Base-by-base conservation (phyloP, 92 coral and sea anemone species). In the Zoanthus gigantus region DNA sequence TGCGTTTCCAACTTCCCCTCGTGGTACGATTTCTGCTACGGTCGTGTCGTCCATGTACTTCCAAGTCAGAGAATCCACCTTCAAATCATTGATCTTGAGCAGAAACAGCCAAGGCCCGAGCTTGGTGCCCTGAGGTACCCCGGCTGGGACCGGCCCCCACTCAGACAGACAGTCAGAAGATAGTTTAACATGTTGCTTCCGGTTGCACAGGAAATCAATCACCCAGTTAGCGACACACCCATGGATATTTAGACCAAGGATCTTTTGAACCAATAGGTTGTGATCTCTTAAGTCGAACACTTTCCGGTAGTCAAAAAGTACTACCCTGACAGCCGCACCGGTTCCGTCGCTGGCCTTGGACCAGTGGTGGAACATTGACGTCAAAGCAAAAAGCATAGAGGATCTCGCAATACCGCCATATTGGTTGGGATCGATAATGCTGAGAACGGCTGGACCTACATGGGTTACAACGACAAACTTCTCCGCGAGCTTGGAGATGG, bases 191-290 rank as follows among this genome's bases (percentile, higher is more conserved):
- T 4, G 42, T 37, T 63, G 30, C 14, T 63, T 63, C 29, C 8
- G 4, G 77, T 72, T 37, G 77, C 77, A 72, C 77, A 72, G 77
- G 53, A 72, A 72, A 72, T 72, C 77, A 72, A 72, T 37, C 77
- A 72, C 77, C 77, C 29, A 72, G 14, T 72, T 72, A 72, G 54
- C 32, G 77, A 72, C 28, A 72, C 77, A 28, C 77, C 77, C 56
- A 31, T 50, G 76, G 47, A 63, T 63, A 18, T 63, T 63, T 63
- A 63, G 71, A 61, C 68, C 16, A 14, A 29, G 75, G 75, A 71
- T 72, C 76, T 72, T 72, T 34, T 72, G 52, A 72, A 17, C 53
- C 76, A 72, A 42, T 72, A 72, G 76, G 50, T 72, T 72, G 76
- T 72, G 50, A 31, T 72, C 47, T 13, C 9, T 72, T 72, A 34